Evolutionary conservation across 2,113 vertebrate species (phyloP), one percentile per base, ranked within the genome.

Genomic region (Colaptes auratus): DNA sequence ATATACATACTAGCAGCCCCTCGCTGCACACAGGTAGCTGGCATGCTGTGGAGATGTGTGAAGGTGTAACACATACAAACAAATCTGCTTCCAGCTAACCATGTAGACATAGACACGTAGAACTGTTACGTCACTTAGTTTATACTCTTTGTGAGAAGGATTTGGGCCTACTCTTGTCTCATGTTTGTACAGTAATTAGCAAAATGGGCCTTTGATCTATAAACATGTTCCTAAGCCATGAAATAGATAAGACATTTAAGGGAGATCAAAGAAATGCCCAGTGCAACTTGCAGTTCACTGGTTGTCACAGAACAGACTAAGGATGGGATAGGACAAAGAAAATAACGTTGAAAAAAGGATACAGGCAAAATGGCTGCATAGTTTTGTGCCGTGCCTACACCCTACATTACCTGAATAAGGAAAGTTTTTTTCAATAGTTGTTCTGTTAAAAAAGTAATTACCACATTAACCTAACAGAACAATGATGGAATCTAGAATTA

Each of bases 381-480:
- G 19, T 65, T 93, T 82, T 82, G 39, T 60, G 20, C 33, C 73
- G 10, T 80, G 56, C 28, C 50, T 67, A 69, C 5, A 76, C 39
- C 10, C 28, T 52, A 27, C 0, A 4, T 36, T 76, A 73, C 24
- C 11, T 59, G 58, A 85, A 78, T 35, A 2, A 60, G 14, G n/a
- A 18, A 55, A 80, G 83, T 10, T 15, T 69, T 69, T 72, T 75
- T 69, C 18, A 91, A 52, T 46, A 72, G 20, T 72, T 89, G 61
- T 9, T 83, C 7, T 63, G 7, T 67, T 93, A 72, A 67, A 46
- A 89, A 90, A 82, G 24, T 16, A 73, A 79, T 85, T 79, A 82
- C 5, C 3, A 2, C 15, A 7, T 69, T 70, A 74, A 67, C 8
- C 25, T 65, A 69, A 42, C 84, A 4, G 7, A 8, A 87, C 11